Conservation (phyloP, 2,113 vertebrate species). For the Scomber colias region DNA sequence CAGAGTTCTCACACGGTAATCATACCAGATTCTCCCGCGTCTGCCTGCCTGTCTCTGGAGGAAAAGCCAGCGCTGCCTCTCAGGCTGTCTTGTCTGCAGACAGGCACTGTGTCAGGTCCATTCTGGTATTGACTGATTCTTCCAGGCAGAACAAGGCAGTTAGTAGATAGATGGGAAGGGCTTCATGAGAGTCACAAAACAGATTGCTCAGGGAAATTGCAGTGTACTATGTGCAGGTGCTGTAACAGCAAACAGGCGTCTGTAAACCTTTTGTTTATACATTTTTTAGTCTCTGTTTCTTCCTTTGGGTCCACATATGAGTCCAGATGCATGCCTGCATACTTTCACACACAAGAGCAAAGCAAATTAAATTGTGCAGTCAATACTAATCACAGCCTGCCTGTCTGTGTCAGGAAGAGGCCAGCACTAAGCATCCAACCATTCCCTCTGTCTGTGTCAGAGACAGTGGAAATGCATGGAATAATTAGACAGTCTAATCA, state of each 20-base stretch:
- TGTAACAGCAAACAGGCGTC: neutral
- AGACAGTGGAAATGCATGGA: slow-evolving; percentile 49
- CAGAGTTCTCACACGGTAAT: slow-evolving; percentile 50
- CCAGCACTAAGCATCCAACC: slow-evolving; percentile 47
- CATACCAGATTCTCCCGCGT: slow-evolving; percentile 30
- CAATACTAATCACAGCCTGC: slow-evolving; percentile 55
- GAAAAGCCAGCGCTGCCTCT: slow-evolving; percentile 48
- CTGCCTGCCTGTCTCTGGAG: slow-evolving; percentile 52
- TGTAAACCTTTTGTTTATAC: slow-evolving; percentile 23
- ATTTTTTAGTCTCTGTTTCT: slow-evolving; percentile 18
- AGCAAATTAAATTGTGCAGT: slow-evolving; percentile 57
- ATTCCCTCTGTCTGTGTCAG: slow-evolving; percentile 42
- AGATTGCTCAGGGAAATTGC: slow-evolving; percentile 26
- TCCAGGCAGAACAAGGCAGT: slow-evolving; percentile 55
- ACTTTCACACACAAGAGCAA: slow-evolving; percentile 52
- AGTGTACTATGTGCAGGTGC: neutral
- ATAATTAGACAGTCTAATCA: slow-evolving; percentile 71
- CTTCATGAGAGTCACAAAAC: slow-evolving; percentile 34
- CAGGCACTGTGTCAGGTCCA: slow-evolving; percentile 53
- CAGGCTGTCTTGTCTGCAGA: slow-evolving; percentile 56
- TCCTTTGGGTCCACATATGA: slow-evolving; percentile 2
- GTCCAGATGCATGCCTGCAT: slow-evolving; percentile 25
- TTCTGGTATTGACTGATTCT: slow-evolving; percentile 61
- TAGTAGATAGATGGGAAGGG: slow-evolving; percentile 41
- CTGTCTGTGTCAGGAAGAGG: slow-evolving; percentile 58